phyloP scores from a whole-genome alignment of 2,888 invertebrate species.

The Dicycla oo region DNA sequence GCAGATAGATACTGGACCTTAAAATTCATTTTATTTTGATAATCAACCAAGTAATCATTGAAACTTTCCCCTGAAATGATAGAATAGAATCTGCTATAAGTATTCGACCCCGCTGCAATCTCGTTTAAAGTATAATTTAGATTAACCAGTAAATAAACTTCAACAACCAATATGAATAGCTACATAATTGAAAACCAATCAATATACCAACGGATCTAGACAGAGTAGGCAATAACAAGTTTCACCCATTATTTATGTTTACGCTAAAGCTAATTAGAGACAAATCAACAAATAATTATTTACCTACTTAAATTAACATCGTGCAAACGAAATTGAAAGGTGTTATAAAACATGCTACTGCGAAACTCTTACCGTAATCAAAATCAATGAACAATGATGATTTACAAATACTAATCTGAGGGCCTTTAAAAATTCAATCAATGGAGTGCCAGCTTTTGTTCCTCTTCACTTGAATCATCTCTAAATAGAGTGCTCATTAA shows the following conservation, averaged over 20 bases:
- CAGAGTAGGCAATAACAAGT: slow-evolving; percentile 37
- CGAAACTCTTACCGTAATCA: slow-evolving; percentile 9
- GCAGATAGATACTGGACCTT: neutral
- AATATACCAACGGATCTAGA: slow-evolving; percentile 36
- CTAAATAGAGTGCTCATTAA: slow-evolving; percentile 78
- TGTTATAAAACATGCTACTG: slow-evolving; percentile 45
- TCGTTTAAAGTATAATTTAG: slow-evolving; percentile 31
- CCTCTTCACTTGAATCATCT: slow-evolving; percentile 70
- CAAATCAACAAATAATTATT: slow-evolving; percentile 22
- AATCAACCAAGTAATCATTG: slow-evolving; percentile 13
- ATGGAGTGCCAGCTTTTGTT: slow-evolving; percentile 68
- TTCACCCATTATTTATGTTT: slow-evolving; percentile 33
- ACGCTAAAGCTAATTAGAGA: slow-evolving; percentile 40
- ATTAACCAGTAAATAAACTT: slow-evolving; percentile 27
- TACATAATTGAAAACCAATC: slow-evolving; percentile 45
- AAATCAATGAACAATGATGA: slow-evolving; percentile 41
- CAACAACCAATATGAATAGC: slow-evolving; percentile 14
- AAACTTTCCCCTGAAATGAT: slow-evolving; percentile 31
- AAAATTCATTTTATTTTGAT: slow-evolving; percentile 2
- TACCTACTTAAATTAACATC: slow-evolving; percentile 15
- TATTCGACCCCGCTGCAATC: slow-evolving; percentile 1
- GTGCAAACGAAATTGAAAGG: slow-evolving; percentile 53
- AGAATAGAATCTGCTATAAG: neutral
- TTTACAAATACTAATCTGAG: slow-evolving; percentile 47
- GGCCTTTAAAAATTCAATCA: slow-evolving; percentile 69